phyloP scores from a whole-genome alignment of 2,797 vertebrate genomes.

The Scleropages formosus region DNA sequence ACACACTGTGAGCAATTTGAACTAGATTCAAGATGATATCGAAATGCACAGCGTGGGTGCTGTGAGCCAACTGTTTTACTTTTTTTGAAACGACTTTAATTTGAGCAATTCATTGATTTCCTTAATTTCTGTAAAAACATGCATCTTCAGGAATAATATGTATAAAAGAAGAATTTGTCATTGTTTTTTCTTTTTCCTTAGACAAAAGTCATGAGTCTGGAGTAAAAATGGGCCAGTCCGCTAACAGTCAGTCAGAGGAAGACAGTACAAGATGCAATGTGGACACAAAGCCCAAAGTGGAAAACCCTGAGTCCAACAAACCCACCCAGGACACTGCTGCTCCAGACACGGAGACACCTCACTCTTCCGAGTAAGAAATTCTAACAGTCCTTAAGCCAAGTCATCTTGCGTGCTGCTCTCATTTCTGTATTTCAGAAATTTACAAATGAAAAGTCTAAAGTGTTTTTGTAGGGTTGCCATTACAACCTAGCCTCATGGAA shows the following conservation, averaged over 20 bases:
- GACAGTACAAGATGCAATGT: constrained; percentile 26
- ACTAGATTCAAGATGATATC: too few relatives aligned
- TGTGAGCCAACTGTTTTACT: too few relatives aligned
- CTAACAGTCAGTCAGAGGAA: background rate
- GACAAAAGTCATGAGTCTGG: constrained; percentile 7
- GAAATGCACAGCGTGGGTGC: too few relatives aligned
- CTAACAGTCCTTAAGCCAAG: constrained; percentile 6
- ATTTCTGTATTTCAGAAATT: background rate
- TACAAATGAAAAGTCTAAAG: background rate
- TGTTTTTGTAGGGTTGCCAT: background rate
- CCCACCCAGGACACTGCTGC: constrained; percentile 35
- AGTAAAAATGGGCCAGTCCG: background rate
- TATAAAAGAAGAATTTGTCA: background rate
- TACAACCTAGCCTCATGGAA: background rate
- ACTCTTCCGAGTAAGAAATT: constrained; percentile 35
- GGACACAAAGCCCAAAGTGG: background rate
- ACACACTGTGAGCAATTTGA: too few relatives aligned
- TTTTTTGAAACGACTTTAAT: too few relatives aligned
- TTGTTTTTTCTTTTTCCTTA: constrained; percentile 10
- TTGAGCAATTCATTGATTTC: too few relatives aligned
- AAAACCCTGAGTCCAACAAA: background rate
- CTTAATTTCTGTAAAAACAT: background rate
- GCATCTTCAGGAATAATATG: background rate
- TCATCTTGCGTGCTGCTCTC: background rate
- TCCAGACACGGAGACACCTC: constrained; percentile 29